Conservation (phyloP, 2,113 vertebrate genomes). For the Daubentonia madagascariensis region DNA sequence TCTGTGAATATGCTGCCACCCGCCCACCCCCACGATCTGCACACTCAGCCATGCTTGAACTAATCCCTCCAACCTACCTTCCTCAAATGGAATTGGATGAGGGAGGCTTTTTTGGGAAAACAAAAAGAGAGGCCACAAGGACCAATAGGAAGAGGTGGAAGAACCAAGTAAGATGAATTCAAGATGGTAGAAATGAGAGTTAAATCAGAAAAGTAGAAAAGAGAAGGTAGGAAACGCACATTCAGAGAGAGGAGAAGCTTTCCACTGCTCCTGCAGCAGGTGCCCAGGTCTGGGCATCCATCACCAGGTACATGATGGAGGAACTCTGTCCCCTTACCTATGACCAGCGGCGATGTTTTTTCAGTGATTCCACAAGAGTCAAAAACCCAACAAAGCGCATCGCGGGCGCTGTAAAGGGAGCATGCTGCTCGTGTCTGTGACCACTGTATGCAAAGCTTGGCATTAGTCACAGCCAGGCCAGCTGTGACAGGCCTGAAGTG, state of each 20-base stretch:
- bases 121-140: not conserved
- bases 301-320: conserved; percentile 80
- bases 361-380: conserved; percentile 84
- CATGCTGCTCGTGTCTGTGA: conserved; percentile 91
- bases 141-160: not conserved
- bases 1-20: accelerated
- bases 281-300: conserved; percentile 60
- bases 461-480: conserved; percentile 98
- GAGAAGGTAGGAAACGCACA: not conserved
- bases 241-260: not conserved
- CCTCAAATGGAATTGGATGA: accelerated
- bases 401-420: conserved; percentile 82
- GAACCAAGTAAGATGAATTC: accelerated
- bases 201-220: not conserved
- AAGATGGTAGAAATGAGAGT: not conserved
- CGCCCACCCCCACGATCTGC: not conserved
- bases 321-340: conserved; percentile 77
- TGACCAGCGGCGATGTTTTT: conserved; percentile 81
- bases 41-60: accelerated
- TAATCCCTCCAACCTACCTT: not conserved
- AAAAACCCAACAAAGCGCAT: conserved; percentile 87
- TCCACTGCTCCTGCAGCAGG: not conserved
- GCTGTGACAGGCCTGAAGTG: conserved; percentile 96
- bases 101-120: not conserved
- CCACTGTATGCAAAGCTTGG: conserved; percentile 99